Evolutionary conservation across 2,113 vertebrate genomes (phyloP).

Genomic region (Nycticryphes semicollaris): DNA sequence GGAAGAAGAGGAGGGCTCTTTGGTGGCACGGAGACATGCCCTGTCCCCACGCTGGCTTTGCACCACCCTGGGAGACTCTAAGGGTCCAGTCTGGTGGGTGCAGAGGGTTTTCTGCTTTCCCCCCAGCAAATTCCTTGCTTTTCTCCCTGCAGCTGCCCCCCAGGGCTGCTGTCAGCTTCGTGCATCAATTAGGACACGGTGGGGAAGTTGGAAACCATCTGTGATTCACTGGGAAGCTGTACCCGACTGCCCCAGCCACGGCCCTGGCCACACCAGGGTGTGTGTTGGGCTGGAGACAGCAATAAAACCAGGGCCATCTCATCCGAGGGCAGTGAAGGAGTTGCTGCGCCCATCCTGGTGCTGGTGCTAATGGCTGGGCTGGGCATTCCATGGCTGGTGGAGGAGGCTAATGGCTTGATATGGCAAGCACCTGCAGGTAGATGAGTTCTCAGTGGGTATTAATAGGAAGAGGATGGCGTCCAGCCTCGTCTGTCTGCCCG

Average conservation of each 20-base stretch:
- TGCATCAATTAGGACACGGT: background rate
- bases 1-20: background rate
- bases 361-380: background rate
- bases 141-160: background rate
- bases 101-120: background rate
- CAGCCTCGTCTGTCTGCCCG: background rate
- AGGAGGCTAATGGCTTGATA: background rate
- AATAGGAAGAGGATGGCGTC: background rate
- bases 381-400: background rate
- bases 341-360: background rate
- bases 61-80: rapidly evolving
- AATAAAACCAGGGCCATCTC: background rate
- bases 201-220: background rate
- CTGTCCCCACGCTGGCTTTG: background rate
- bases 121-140: background rate
- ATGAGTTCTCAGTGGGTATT: background rate
- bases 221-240: background rate
- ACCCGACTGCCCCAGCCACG: background rate
- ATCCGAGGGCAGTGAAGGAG: background rate
- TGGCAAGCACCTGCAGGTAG: background rate
- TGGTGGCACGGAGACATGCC: background rate
- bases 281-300: background rate
- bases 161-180: background rate
- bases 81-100: background rate
- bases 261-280: background rate